Evolutionary conservation across 2,888 invertebrate species (phyloP), one percentile per base, ranked within the genome.

Genomic region (Hanleya hanleyi): DNA sequence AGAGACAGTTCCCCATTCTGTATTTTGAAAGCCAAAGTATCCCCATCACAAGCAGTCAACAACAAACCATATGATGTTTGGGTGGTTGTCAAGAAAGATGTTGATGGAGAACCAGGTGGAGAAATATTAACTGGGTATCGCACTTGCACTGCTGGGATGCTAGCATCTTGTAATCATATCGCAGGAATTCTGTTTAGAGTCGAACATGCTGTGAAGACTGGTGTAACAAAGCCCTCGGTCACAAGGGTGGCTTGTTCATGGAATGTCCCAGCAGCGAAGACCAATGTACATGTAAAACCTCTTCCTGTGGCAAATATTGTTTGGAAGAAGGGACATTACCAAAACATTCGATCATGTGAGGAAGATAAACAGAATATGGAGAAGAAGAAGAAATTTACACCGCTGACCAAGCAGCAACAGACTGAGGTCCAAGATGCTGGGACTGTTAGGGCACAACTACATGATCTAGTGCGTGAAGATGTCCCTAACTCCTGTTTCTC

Each of bases 41-140:
- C 75, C 38, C 76, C 76, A 38, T 79, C 77, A 64, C 73, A 71
- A 51, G 49, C 73, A n/a, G 62, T 79, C 0, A 73, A 74, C 38
- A 69, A 62, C 49, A 73, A 76, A 65, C 26, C 47, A 15, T 77
- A 80, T 73, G 67, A 75, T 35, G 72, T 76, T 15, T 80, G 77
- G 77, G 65, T 57, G 9, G 51, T 68, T 50, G 49, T 74, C 0
- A 33, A 64, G 29, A 77, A 76, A 37, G 68, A 72, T 15, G 35
- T 38, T 9, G 29, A 36, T n/a, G 29, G 26, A 2, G 57, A 22
- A 29, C 26, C 57, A 57, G n/a, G 22, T 5, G 67, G 67, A 35
- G 71, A 62, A 37, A 26, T 57, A 18, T 29, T 73, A 3, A 62
- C 47, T 35, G 71, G 33, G 0, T 77, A 76, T 64, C 77, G 77